Base-by-base conservation (phyloP, 2,797 vertebrate species). In the Halcyon chelicuti region DNA sequence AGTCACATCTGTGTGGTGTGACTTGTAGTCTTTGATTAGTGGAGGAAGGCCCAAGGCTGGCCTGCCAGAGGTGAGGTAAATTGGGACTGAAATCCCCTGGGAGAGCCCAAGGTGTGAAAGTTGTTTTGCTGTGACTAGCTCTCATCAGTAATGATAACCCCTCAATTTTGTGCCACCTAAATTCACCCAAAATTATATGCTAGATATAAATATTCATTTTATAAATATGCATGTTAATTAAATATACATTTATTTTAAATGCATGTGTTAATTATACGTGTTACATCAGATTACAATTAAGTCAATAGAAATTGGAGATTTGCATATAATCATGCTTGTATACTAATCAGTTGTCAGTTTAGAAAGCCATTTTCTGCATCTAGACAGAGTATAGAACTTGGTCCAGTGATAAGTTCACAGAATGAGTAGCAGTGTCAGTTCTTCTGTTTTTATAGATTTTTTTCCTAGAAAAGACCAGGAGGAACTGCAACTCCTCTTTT, bases 161-260 rank as follows among this genome's bases (percentile, higher is more conserved):
- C 94, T 97, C 80, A 95, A 95, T 97, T 98, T 92, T 96, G 88
- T 95, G 86, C 91, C 87, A 95, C 97, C 97, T 91, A 98, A 98
- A 97, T 97, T 97, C 95, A 71, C 92, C 95, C 79, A 72, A 97
- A 97, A 97, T 97, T 97, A 97, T 91, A 95, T 94, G 94, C 95
- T 98, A 98, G 98, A 98, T 98, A 98, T 98, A 98, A 98, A 98
- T 98, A 98, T 98, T 98, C 98, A 98, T 98, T 98, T 98, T 97
- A 98, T 98, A 98, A 98, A 98, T 98, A 98, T 98, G 98, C 98
- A 98, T 98, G 96, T 97, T 98, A 98, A 98, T 98, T 98, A 98
- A 98, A 98, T 98, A 98, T 98, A 98, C 98, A 98, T 98, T 98
- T 98, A 98, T 98, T 98, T 98, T 98, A 98, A 98, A 98, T 98